phyloP scores from a whole-genome alignment of 2,113 vertebrate species.

The Balaeniceps rex region DNA sequence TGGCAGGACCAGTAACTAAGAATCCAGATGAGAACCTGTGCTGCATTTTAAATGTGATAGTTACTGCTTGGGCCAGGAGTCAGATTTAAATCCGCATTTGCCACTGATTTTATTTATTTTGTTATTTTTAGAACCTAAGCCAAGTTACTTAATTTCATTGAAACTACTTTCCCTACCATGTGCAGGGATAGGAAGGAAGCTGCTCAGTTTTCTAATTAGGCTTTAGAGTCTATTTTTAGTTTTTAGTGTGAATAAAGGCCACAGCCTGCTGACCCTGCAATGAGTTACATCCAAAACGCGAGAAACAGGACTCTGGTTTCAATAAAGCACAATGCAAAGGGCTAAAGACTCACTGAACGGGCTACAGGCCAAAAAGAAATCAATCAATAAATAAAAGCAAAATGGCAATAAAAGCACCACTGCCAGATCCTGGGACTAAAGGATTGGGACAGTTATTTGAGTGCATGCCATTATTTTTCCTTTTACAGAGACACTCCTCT shows the following conservation, averaged over 20 bases:
- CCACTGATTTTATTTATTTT: background rate
- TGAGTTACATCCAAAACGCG: background rate
- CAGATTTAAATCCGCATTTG: background rate
- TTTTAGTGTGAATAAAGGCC: background rate
- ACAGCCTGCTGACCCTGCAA: background rate
- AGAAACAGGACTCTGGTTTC: background rate
- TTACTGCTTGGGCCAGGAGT: background rate
- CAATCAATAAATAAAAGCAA: background rate
- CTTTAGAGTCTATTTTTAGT: background rate
- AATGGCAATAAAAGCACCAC: background rate
- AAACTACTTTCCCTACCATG: background rate
- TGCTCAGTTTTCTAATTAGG: background rate
- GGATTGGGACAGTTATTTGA: background rate
- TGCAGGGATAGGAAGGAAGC: background rate
- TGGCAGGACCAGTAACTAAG: slow-evolving; percentile 19
- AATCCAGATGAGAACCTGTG: background rate
- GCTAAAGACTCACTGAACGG: background rate
- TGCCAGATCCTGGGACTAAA: background rate
- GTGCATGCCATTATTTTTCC: background rate
- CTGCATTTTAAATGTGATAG: background rate
- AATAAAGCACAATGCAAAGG: background rate
- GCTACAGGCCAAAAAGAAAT: background rate
- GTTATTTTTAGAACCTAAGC: background rate
- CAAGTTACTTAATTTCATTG: background rate
- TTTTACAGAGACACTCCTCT: background rate